Base-by-base conservation (phyloP, 2,888 invertebrate species). In the Drosophila suboccidentalis region DNA sequence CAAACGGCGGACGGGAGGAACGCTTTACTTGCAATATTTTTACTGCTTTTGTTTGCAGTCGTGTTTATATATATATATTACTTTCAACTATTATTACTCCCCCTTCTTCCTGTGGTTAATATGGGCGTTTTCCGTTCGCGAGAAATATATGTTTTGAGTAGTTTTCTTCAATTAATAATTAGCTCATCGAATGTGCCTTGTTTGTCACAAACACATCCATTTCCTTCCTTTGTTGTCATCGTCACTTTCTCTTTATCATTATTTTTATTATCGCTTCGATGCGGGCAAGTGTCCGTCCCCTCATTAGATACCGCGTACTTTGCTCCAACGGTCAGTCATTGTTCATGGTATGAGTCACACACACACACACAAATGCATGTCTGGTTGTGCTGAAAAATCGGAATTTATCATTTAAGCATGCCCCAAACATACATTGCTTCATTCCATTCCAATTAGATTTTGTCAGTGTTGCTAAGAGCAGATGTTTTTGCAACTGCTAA, bases 211-310 rank as follows among this genome's bases (percentile, higher is more conserved):
- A 43, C 51, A 38, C 29, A 22, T 50, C 54, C 29, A 22, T 50
- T 49, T 58, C 39, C 38, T 38, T 55, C 10, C 59, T 64, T 61
- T 68, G 72, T 71, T 75, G 69, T 58, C 63, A 64, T 70, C 69
- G 38, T 51, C 59, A 82, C 85, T 84, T 83, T 83, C 87, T 80
- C 82, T 38, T 57, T 55, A 58, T 80, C 71, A 82, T 71, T 65
- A 55, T 51, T 54, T 71, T 58, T 65, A 62, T 84, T 75, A 82
- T 87, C 82, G 66, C 71, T 70, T 53, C 44, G 29, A 82, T 84
- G 82, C 76, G 80, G 87, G 78, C 53, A 34, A 38, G 11, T 17
- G 5, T 22, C 13, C 50, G 34, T 26, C 62, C 66, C 43, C 55
- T 54, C 57, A 39, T 32, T 22, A 44, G 29, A 57, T 58, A 49